These are phyloP conservation scores for Plectus sambesii DNA, from an alignment of 1,140 invertebrate species.

Conservation along the genomic window DNA sequence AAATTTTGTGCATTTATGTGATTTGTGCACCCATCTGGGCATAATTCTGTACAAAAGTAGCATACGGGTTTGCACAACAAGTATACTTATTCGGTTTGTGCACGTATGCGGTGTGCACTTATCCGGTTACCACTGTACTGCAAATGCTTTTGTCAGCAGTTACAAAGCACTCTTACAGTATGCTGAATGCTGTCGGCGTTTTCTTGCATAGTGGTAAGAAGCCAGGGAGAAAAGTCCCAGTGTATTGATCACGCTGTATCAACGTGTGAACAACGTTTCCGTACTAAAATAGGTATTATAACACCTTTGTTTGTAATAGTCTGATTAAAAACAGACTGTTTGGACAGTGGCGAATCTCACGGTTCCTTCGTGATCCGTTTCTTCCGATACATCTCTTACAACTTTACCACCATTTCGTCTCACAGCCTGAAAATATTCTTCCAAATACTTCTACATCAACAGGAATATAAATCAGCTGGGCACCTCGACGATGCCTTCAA, in stretches of 20 bases:
- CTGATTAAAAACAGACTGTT: constrained; percentile 55
- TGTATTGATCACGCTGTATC: constrained; percentile 73
- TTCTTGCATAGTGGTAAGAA: no score
- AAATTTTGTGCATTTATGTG: no score
- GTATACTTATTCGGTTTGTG: no score
- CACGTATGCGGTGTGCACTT: no score
- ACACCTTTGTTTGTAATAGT: no score
- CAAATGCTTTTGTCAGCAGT: constrained; percentile 8
- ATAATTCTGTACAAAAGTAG: constrained; percentile 12
- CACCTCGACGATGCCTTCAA: constrained; percentile 68
- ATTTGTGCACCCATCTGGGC: no score
- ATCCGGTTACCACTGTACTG: no score
- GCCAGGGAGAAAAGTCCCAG: constrained; percentile 70
- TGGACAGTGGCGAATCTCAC: constrained; percentile 72
- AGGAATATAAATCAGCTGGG: constrained; percentile 3
- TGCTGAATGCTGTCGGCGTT: no score
- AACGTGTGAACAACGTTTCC: constrained; percentile 91
- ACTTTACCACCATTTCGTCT: constrained; percentile 63
- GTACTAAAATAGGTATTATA: constrained; percentile 53
- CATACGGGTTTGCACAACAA: no score
- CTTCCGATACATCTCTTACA: constrained; percentile 72
- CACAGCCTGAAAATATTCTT: constrained; percentile 19
- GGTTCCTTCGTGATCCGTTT: constrained; percentile 66
- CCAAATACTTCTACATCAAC: constrained; percentile 9
- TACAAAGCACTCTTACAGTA: constrained; percentile 21